Evolutionary conservation across 1,140 invertebrate species (phyloP), one percentile per base, ranked within the genome.

Genomic region (Listronotus bonariensis): DNA sequence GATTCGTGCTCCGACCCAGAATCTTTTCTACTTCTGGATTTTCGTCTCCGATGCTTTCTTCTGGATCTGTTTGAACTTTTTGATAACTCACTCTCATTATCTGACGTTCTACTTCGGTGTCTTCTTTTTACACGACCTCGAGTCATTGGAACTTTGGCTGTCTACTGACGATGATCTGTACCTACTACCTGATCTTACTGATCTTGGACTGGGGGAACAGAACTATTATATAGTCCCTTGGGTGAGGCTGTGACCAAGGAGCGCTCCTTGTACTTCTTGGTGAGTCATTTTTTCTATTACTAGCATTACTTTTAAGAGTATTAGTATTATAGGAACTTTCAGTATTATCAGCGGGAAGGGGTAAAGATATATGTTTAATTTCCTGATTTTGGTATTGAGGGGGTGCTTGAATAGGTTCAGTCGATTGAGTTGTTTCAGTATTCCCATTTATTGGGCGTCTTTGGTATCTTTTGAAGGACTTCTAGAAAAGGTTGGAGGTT

Each of bases 61-160:
- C 84, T 84, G 6, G 78, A 79, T 72, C 89, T 84, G 17, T 88
- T 88, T 3, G 92, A 94, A 15, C 90, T 87, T 55, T 91, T 86
- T 0, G 92, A 94, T 48, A 93, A 79, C 78, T 95, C 92, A 72
- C 92, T 95, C 76, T 95, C 93, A 66, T 92, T 93, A 76, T 95
- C 93, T 1, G 92, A 95, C 63, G 87, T 86, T 57, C 89, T 83
- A 76, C 90, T 91, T 48, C 89, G 86, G 73, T 91, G 89, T 62
- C 73, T 72, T 56, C 73, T 59, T 61, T 73, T 85, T 83, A 74
- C 86, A 88, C 0, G 86, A 87, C 52, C 86, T 78, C 10, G 88
- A 89, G 74, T 91, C 89, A 51, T 87, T 88, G 15, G 91, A 92
- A 76, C 90, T 93, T 77, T 93, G 91, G 73, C 92, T 93, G 76